phyloP scores from a whole-genome alignment of 2,797 vertebrate species.

The Rhinophrynus dorsalis region DNA sequence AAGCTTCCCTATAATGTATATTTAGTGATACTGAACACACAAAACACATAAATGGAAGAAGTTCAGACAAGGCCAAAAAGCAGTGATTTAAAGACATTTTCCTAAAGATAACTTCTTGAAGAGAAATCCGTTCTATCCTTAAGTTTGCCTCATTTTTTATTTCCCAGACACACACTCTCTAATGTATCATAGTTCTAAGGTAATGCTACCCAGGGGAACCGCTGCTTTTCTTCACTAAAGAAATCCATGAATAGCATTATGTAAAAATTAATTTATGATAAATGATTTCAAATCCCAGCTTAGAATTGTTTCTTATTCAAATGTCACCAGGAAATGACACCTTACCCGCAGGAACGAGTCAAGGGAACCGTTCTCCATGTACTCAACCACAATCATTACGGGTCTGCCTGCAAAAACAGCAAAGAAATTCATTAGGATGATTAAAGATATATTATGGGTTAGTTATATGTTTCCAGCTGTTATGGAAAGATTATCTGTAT shows the following conservation, averaged over 20 bases:
- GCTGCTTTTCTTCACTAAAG: constrained; percentile 59
- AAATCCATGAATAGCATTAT: constrained; percentile 64
- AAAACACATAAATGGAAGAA: too few relatives aligned
- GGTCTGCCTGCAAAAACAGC: constrained; percentile 84
- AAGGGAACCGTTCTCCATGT: constrained; percentile 94
- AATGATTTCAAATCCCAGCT: constrained; percentile 65
- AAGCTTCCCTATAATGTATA: too few relatives aligned
- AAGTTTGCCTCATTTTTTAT: constrained; percentile 52
- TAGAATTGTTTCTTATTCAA: constrained; percentile 64
- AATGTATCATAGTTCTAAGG: constrained; percentile 56
- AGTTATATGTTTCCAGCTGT: constrained; percentile 54
- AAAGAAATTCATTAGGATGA: constrained; percentile 59
- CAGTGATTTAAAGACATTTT: constrained; percentile 47
- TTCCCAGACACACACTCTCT: constrained; percentile 38
- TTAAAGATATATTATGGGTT: constrained; percentile 45
- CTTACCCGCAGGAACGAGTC: constrained; percentile 95
- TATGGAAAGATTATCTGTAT: constrained; percentile 56
- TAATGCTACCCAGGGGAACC: constrained; percentile 56
- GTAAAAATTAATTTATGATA: constrained; percentile 68
- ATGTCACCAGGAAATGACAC: constrained; percentile 62
- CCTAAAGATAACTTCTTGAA: constrained; percentile 55
- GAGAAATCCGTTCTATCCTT: constrained; percentile 63
- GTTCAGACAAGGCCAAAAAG: too few relatives aligned
- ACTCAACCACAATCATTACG: constrained; percentile 97
- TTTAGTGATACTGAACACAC: too few relatives aligned